These are phyloP conservation scores for Dryoscopus gambensis DNA, from an alignment of 2,113 vertebrate species.

Conservation along the genomic window DNA sequence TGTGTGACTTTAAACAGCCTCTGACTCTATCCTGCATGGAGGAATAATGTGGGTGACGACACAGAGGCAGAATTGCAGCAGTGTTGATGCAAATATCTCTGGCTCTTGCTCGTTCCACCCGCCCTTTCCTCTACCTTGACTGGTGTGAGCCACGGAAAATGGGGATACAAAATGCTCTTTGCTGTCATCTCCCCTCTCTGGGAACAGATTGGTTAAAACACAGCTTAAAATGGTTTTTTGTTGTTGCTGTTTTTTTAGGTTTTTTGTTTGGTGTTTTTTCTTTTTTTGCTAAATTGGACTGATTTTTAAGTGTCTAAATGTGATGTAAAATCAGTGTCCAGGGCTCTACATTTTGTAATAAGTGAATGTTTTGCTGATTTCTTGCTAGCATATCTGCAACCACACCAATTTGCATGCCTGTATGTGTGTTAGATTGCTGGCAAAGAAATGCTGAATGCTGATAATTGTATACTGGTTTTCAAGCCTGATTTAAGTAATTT, in stretches of 20 bases:
- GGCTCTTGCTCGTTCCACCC: neutral
- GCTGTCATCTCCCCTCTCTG: neutral
- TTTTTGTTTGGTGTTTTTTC: neutral
- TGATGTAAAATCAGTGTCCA: conserved; percentile 51
- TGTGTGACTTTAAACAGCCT: neutral
- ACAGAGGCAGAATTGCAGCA: neutral
- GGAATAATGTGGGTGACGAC: neutral
- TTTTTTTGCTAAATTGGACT: neutral
- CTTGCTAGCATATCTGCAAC: conserved; percentile 51
- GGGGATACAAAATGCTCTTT: neutral
- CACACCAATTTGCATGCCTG: conserved; percentile 47
- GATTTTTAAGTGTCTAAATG: conserved; percentile 42
- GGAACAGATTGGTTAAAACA: conserved; percentile 12
- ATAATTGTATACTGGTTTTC: conserved; percentile 59
- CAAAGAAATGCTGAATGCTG: conserved; percentile 63
- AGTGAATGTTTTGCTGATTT: conserved; percentile 63
- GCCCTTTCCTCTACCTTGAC: accelerated
- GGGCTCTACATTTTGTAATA: conserved; percentile 31
- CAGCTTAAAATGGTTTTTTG: neutral
- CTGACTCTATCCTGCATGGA: neutral
- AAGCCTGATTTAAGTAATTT: conserved; percentile 61
- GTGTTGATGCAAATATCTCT: neutral
- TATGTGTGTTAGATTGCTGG: conserved; percentile 62
- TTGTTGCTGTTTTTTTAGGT: neutral
- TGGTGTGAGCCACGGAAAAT: accelerated